Conservation (phyloP, 2,797 vertebrate genomes). For the Cyprinodon diabolis region DNA sequence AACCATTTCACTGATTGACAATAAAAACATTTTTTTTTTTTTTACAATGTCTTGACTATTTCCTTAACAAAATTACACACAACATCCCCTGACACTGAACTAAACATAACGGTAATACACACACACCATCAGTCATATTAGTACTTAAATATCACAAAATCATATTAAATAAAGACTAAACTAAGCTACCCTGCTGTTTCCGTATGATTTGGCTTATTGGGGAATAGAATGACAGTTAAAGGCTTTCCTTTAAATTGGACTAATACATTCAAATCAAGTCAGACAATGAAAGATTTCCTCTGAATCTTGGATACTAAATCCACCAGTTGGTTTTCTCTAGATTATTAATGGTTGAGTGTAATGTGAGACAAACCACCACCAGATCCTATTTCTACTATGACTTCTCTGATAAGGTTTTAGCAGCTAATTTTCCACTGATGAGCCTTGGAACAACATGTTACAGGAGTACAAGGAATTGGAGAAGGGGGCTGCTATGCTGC, state of each 20-base stretch:
- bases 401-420: no score
- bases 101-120: not conserved
- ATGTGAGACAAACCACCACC: not conserved
- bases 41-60: not conserved
- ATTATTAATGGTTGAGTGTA: not conserved
- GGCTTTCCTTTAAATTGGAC: not conserved
- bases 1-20: not conserved
- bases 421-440: not conserved
- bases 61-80: not conserved
- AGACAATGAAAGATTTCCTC: not conserved
- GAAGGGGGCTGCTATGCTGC: not conserved
- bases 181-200: not conserved
- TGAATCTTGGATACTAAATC: not conserved
- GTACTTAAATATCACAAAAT: not conserved
- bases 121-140: not conserved
- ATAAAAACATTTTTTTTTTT: not conserved
- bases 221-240: not conserved
- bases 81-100: not conserved
- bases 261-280: not conserved
- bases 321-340: not conserved
- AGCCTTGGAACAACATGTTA: not conserved
- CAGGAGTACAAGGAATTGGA: not conserved
- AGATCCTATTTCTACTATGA: not conserved
- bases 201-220: not conserved
- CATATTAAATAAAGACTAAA: not conserved